Evolutionary conservation across 2,797 vertebrate species (phyloP).

Genomic region (Falco concolor): DNA sequence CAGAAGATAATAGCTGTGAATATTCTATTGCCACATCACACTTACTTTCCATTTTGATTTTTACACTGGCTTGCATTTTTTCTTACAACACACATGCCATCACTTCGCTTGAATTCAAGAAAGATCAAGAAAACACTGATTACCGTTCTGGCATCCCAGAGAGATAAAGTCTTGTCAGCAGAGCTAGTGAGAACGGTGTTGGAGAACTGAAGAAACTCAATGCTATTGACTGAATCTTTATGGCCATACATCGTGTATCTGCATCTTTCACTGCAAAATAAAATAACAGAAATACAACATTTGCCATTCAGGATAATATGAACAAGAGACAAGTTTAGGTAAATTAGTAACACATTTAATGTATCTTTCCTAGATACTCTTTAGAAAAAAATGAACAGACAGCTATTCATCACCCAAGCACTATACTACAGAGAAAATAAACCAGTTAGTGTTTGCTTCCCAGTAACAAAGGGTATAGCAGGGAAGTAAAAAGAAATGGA

Average conservation of each 20-base stretch:
- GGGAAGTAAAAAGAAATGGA: not conserved
- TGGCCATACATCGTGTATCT: slow-evolving; percentile 77
- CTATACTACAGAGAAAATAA: not conserved
- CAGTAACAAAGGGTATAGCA: not conserved
- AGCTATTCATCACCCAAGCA: not conserved
- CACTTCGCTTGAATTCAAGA: not conserved
- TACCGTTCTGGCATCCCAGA: slow-evolving; percentile 72
- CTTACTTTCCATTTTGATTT: not conserved
- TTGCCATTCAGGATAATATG: not conserved
- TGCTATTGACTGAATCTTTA: slow-evolving; percentile 80
- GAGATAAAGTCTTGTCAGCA: slow-evolving; percentile 69
- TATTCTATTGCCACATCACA: not conserved
- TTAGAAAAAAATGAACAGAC: not conserved
- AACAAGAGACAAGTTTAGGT: not conserved
- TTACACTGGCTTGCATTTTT: not conserved
- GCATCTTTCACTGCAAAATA: slow-evolving; percentile 75
- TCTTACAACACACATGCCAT: not conserved
- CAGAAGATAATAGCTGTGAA: not conserved
- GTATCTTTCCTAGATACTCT: not conserved
- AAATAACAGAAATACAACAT: not conserved
- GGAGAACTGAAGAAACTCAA: slow-evolving; percentile 80
- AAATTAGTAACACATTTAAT: not conserved
- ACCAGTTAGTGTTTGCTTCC: not conserved
- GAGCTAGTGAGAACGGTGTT: slow-evolving; percentile 68
- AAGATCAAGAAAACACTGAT: not conserved